Conservation (phyloP, 2,797 vertebrate genomes). For the Chelon auratus region DNA sequence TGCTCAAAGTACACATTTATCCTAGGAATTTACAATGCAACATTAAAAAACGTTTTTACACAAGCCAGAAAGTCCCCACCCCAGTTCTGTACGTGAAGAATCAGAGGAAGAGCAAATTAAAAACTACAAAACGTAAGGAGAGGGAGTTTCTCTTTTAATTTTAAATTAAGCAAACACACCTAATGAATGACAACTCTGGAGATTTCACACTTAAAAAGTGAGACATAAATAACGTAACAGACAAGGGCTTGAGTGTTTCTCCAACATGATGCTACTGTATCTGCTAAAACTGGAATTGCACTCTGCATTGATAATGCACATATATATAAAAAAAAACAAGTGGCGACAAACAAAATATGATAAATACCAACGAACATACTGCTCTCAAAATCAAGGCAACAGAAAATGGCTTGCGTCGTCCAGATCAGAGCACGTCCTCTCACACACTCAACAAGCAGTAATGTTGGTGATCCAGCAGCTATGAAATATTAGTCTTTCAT, state of each 20-base stretch:
- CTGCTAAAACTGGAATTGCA: slow-evolving; percentile 29
- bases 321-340: slow-evolving; percentile 13
- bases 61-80: not conserved
- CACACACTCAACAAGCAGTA: slow-evolving; percentile 22
- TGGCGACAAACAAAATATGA: slow-evolving; percentile 29
- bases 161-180: slow-evolving; percentile 48
- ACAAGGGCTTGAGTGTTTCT: slow-evolving; percentile 4
- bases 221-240: slow-evolving; percentile 12
- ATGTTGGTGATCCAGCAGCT: slow-evolving; percentile 39
- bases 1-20: not conserved
- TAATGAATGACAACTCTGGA: slow-evolving; percentile 17
- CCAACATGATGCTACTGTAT: slow-evolving; percentile 44
- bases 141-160: slow-evolving; percentile 63
- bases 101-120: not conserved
- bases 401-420: slow-evolving; percentile 48
- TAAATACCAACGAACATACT: slow-evolving; percentile 56
- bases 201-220: slow-evolving; percentile 22
- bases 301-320: slow-evolving; percentile 25
- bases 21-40: not conserved
- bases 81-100: slow-evolving; percentile 9
- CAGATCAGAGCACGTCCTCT: slow-evolving; percentile 28
- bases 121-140: not conserved
- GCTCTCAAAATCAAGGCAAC: slow-evolving; percentile 63
- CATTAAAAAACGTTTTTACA: not conserved
- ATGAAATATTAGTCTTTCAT: slow-evolving; percentile 56